A percentile compares a stretch with the other conserved stretches of the same genome.
phyloP scores from a whole-genome alignment of 1,140 invertebrate genomes.

The Anastrepha ludens region DNA sequence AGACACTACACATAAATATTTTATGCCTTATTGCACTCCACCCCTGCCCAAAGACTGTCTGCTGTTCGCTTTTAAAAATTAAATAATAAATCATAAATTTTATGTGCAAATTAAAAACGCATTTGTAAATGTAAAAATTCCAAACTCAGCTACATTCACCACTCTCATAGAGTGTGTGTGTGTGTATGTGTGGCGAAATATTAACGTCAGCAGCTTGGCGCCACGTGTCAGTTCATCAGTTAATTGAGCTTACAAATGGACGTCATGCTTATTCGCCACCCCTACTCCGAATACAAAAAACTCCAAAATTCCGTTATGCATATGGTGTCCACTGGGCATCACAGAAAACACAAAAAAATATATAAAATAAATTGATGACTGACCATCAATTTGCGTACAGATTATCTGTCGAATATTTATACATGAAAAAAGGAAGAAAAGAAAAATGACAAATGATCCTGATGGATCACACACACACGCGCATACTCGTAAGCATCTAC shows the following conservation, averaged over 20 bases:
- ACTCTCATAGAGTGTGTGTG: not conserved
- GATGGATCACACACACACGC: conserved; percentile 38
- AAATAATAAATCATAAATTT: conserved; percentile 48
- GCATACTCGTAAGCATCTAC: not conserved
- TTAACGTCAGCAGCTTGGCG: not conserved
- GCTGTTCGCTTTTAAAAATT: conserved; percentile 35
- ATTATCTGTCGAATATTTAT: not conserved
- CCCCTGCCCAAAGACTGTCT: not conserved
- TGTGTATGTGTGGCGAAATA: not conserved
- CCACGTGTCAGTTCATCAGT: conserved; percentile 49
- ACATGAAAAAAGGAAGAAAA: not conserved
- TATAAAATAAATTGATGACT: conserved; percentile 69
- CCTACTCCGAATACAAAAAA: not conserved
- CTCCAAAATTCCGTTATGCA: conserved; percentile 28
- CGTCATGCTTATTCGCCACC: conserved; percentile 2
- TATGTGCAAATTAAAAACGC: conserved; percentile 52
- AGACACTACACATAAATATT: not conserved
- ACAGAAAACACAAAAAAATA: conserved; percentile 35
- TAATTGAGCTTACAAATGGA: conserved; percentile 51
- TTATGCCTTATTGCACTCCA: conserved; percentile 31
- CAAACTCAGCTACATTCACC: not conserved
- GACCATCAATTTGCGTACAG: conserved; percentile 69
- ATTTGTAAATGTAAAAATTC: conserved; percentile 48
- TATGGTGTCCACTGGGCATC: conserved; percentile 13
- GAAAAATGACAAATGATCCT: conserved; percentile 34